Base-by-base conservation (phyloP, 2,888 invertebrate species). In the Balanococcus diminutus region DNA sequence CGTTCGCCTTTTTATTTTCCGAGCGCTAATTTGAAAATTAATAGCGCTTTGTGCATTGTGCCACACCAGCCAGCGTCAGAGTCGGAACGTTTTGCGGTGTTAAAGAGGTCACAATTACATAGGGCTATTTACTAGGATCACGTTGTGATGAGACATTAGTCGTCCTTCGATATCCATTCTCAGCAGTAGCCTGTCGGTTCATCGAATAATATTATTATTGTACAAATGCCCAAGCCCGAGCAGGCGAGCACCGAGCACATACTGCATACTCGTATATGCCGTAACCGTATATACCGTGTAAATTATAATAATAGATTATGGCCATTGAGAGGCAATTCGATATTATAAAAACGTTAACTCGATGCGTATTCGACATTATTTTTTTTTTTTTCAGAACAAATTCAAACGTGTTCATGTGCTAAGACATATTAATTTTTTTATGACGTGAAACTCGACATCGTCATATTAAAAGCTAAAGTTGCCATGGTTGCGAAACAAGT, bases 271-370 rank as follows among this genome's bases (percentile, higher is more conserved):
- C n/a, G n/a, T n/a, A n/a, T n/a, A 11, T 42, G 11, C 5, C 42
- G 42, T 42, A 42, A 9, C 1, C 5, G 42, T 36, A 11, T 11
- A 42, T 42, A 42, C 19, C 61, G 83, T 83, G 83, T 83, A 32
- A 83, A 83, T 83, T 83, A 83, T 36, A 83, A 83, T 83, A 83
- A 83, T 83, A 83, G 51, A 82, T 82, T 82, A 82, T 39, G 56
- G 16, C 46, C 56, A 19, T 3, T 61, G 16, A 2, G 9, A n/a
- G 11, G 83, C 56, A 83, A 83, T 83, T 61, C 19, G 67, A 83
- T 83, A 61, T 56, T 31, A 36, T 83, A 19, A 83, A 83, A 83
- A 19, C n/a, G 32, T 75, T 32, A 75, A 9, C 8, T 32, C 8
- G 16, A 32, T n/a, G 31, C 5, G 36, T n/a, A 14, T 67, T 67